Percentiles rank a stretch among this genome's conserved stretches.
phyloP scores from a whole-genome alignment of 2,888 invertebrate genomes.

The Rhingia rostrata region DNA sequence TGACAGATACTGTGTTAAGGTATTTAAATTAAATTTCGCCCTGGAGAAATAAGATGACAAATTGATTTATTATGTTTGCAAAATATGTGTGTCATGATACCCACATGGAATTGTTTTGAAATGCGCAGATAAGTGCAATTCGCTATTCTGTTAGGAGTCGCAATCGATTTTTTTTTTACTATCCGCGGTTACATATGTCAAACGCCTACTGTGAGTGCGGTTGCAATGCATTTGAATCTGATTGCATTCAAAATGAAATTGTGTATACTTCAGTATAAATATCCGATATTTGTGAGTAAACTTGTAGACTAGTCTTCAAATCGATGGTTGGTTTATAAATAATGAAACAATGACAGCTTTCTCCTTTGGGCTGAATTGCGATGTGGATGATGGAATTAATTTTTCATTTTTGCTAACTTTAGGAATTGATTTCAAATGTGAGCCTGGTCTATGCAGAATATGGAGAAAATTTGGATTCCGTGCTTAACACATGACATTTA shows the following conservation, averaged over 20 bases:
- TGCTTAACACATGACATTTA: too few species aligned
- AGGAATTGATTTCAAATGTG: too few species aligned
- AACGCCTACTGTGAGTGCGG: slow-evolving; percentile 1
- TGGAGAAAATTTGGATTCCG: too few species aligned
- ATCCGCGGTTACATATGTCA: not conserved
- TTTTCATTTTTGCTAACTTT: too few species aligned
- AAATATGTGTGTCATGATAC: slow-evolving; percentile 10
- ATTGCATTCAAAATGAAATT: slow-evolving; percentile 11
- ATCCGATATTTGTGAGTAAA: not conserved
- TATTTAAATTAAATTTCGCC: slow-evolving; percentile 43
- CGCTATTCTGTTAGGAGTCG: not conserved
- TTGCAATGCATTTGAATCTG: not conserved
- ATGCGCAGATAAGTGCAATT: not conserved
- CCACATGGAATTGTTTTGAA: slow-evolving; percentile 1
- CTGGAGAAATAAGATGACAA: slow-evolving; percentile 9
- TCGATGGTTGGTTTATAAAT: too few species aligned
- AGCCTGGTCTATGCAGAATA: too few species aligned
- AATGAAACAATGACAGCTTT: too few species aligned
- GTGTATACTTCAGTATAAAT: not conserved
- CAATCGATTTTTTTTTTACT: slow-evolving; percentile 16
- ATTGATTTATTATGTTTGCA: slow-evolving; percentile 42
- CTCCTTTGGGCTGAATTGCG: too few species aligned
- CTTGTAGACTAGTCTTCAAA: not conserved
- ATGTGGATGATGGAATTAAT: too few species aligned
- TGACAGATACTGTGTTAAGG: slow-evolving; percentile 26